Conservation (phyloP, 1,140 invertebrate species). For the Araneus ventricosus region DNA sequence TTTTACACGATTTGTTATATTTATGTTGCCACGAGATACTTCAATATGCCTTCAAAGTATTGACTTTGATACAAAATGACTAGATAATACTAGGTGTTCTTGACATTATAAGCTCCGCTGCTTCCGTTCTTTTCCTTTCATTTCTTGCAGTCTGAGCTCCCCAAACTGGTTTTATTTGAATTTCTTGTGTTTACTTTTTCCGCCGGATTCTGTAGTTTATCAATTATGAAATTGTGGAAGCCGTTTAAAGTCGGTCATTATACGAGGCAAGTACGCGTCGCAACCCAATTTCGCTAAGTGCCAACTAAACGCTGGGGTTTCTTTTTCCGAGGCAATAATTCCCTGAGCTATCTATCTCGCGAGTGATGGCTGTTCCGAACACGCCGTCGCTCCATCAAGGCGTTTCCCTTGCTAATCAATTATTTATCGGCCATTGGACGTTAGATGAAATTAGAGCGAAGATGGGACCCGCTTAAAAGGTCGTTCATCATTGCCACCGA, state of each 20-base stretch:
- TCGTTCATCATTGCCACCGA: slow-evolving; percentile 73
- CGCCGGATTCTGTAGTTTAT: not conserved
- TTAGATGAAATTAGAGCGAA: slow-evolving; percentile 75
- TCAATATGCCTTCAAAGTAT: too few species aligned
- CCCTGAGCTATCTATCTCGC: slow-evolving; percentile 64
- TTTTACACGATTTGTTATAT: too few species aligned
- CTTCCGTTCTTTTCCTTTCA: not conserved
- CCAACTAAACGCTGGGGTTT: slow-evolving; percentile 14
- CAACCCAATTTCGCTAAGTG: slow-evolving; percentile 67
- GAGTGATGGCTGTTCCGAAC: slow-evolving; percentile 62
- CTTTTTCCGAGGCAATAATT: slow-evolving; percentile 47
- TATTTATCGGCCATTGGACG: slow-evolving; percentile 74
- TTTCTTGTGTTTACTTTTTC: not conserved
- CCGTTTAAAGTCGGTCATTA: slow-evolving; percentile 54
- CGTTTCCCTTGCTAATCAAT: slow-evolving; percentile 72
- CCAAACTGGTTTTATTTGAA: not conserved
- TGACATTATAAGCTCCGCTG: not conserved
- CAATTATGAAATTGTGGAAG: slow-evolving; percentile 42
- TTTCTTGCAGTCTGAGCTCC: not conserved
- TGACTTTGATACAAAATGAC: too few species aligned
- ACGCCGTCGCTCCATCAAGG: slow-evolving; percentile 64
- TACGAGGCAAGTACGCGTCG: slow-evolving; percentile 17
- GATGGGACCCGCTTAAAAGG: slow-evolving; percentile 74
- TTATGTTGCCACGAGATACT: too few species aligned
- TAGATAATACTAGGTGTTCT: not conserved